A percentile compares a stretch with the other conserved stretches of the same genome.
Evolutionary conservation across 2,797 vertebrate genomes (phyloP).

Genomic region (Sparidentex hasta): DNA sequence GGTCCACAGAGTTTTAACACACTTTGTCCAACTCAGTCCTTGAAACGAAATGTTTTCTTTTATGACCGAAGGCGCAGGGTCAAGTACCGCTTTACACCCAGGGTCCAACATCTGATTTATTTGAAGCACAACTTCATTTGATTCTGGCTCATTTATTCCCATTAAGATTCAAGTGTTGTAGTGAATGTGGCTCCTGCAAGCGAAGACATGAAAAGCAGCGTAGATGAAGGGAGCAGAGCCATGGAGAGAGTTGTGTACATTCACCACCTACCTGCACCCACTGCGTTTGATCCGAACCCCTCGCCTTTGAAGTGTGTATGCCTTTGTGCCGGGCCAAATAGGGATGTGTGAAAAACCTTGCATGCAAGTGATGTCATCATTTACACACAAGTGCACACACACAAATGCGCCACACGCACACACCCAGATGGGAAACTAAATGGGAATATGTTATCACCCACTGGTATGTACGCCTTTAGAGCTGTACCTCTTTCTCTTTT

Average conservation of each 20-base stretch:
- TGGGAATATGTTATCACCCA: conserved; percentile 49
- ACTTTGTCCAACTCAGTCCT: conserved; percentile 42
- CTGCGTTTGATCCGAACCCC: conserved; percentile 79
- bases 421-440: conserved; percentile 53
- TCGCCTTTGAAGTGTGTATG: conserved; percentile 80
- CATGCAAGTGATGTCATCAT: conserved; percentile 71
- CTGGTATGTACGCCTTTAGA: conserved; percentile 38
- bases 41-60: conserved; percentile 59
- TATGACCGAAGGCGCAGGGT: conserved; percentile 53
- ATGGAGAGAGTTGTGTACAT: conserved; percentile 74
- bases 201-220: conserved; percentile 81
- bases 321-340: conserved; percentile 81
- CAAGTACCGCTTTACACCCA: conserved; percentile 55
- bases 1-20: conserved; percentile 39
- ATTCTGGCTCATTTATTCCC: conserved; percentile 80
- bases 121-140: conserved; percentile 71
- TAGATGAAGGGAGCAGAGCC: conserved; percentile 78
- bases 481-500: conserved; percentile 37
- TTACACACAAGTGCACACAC: conserved; percentile 31
- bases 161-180: conserved; percentile 79
- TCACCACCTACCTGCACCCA: conserved; percentile 72
- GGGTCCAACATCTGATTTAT: conserved; percentile 70
- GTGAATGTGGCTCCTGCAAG: conserved; percentile 74
- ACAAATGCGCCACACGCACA: conserved; percentile 28
- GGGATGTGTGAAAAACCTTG: conserved; percentile 55